Base-by-base conservation (phyloP, 2,888 invertebrate genomes). In the Mythimna pallens region DNA sequence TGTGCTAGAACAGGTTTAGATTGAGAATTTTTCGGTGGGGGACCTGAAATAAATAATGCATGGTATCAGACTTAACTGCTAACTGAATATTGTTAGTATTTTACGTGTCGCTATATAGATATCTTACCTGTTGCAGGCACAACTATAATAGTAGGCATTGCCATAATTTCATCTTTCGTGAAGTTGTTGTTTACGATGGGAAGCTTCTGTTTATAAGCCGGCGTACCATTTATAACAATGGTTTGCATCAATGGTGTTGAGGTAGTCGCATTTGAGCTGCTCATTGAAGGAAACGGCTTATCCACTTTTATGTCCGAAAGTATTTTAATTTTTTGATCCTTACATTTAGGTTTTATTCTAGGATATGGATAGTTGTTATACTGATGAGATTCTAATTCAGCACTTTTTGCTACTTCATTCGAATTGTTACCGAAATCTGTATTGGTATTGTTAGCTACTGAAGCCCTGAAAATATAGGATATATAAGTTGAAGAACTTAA, bases 111-210 rank as follows among this genome's bases (percentile, higher is more conserved):
- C 25, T 34, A 50, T 63, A 70, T 25, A 10, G 8, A 57, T 3
- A 63, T 47, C 78, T 91, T 92, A 95, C 96, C 94, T 92, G 94
- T 85, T 62, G 90, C 84, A 72, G 95, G 94, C 17, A 94, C 93
- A 47, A 96, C 87, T 80, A 96, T 94, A 30, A 96, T 91, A n/a
- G 96, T 96, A 9, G 96, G 96, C 96, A 96, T 96, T n/a, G 96
- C 94, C 96, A 96, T 95, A 78, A 96, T 96, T 89, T 96, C 95
- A 86, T 95, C 95, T 85, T 93, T 92, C 22, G 95, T 94, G 76
- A 86, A 94, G 62, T 83, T 91, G 77, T 86, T 87, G 64, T 78
- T 81, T 34, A 75, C 75, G 25, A 83, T 59, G n/a, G 86, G 78
- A 17, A 85, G 75, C 54, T 88, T 88, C 36, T 91, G 89, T 65